Evolutionary conservation across 2,888 invertebrate genomes (phyloP), one percentile per base, ranked within the genome.

Genomic region (Tinea trinotella): DNA sequence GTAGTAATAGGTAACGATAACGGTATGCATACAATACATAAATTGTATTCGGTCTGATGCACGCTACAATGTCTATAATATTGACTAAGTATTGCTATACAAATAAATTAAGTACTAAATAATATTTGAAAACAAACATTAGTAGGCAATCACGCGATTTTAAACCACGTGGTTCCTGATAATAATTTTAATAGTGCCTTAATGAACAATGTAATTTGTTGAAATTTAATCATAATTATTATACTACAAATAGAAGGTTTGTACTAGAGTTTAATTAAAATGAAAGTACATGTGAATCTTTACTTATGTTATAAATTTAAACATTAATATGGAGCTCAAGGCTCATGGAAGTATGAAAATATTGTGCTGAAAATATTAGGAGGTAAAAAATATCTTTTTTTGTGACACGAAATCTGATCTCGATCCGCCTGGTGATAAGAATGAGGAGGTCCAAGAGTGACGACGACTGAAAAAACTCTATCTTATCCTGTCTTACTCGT

Each of bases 21-120:
- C 46, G 17, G 46, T 19, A 46, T 46, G 40, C 40, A 40, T 15
- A 46, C 17, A 46, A 30, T 13, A 46, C 19, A 46, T 46, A 9
- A 19, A 46, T 46, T 19, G 46, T 17, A 19, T 19, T 12, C 46
- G 46, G 46, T 54, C 54, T 30, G 48, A 10, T 54, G 54, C 30
- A 3, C 48, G 34, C 48, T 54, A 54, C 54, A 54, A 18, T 54
- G 54, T 54, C 7, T 46, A 46, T 46, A 46, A 46, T 46, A 46
- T 46, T 46, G 19, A 19, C 46, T 46, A 46, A 46, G 46, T 46
- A 46, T 19, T 46, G 46, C 46, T 46, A 46, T 46, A 46, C 18
- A 46, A 46, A 46, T 19, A 19, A 18, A 17, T 46, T 46, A 46
- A 46, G 46, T 46, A 19, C 19, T 46, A 10, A 46, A 17, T 19